A percentile compares a stretch with the other conserved stretches of the same genome.
Evolutionary conservation across 2,888 invertebrate genomes (phyloP).

Genomic region (Cataglyphis altisquamis): DNA sequence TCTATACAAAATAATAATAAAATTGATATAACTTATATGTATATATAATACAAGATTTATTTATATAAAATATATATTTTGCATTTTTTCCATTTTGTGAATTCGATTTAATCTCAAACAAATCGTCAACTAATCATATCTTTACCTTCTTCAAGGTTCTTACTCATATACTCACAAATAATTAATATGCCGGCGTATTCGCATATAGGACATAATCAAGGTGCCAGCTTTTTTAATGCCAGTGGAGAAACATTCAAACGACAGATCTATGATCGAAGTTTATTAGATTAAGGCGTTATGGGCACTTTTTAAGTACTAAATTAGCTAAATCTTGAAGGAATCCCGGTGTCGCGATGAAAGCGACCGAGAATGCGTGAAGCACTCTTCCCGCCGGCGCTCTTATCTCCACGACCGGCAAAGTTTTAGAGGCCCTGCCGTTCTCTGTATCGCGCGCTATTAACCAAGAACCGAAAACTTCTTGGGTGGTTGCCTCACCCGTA

Average conservation of each 20-base stretch:
- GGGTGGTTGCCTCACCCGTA: constrained; percentile 77
- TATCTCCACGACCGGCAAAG: constrained; percentile 66
- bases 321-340: constrained; percentile 48
- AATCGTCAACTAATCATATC: constrained; percentile 6
- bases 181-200: constrained; percentile 27
- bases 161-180: background rate
- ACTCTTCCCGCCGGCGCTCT: constrained; percentile 53
- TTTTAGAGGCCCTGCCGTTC: constrained; percentile 64
- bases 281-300: constrained; percentile 44
- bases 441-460: constrained; percentile 82
- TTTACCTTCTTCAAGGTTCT: background rate
- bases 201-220: background rate
- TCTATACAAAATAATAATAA: too few relatives aligned
- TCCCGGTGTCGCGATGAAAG: constrained; percentile 36
- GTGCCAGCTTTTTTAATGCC: constrained; percentile 16
- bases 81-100: background rate
- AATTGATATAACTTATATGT: too few relatives aligned
- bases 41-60: background rate
- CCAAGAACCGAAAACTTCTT: constrained; percentile 81
- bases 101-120: background rate
- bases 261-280: constrained; percentile 42
- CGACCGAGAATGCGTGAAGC: constrained; percentile 44
- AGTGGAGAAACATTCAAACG: constrained; percentile 17
- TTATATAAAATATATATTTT: background rate
- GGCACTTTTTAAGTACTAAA: constrained; percentile 31